Base-by-base conservation (phyloP, 2,888 invertebrate genomes). In the Amiota communis region DNA sequence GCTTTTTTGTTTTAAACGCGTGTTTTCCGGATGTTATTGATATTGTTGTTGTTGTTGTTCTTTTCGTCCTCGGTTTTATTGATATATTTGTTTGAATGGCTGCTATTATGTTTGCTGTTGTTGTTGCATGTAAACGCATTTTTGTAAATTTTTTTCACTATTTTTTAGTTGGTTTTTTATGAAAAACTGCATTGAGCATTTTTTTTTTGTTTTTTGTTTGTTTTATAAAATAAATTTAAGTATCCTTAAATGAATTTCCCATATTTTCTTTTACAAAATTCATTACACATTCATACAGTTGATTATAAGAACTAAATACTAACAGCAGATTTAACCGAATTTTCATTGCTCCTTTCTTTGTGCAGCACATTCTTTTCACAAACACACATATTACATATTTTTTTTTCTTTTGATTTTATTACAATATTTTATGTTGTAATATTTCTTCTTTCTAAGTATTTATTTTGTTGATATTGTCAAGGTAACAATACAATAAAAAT, bases 401-500 rank as follows among this genome's bases (percentile, higher is more conserved):
- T 56, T 64, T 67, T 53, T 53, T 15, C n/a, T 53, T n/a, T 53
- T 53, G n/a, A 15, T 53, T 2, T 53, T 53, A 15, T 12, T 13
- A n/a, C 15, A 12, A n/a, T 53, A 8, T 10, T 10, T 59, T 59
- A 20, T n/a, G 3, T 57, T 57, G 17, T 59, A 20, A 20, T 59
- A 20, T n/a, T n/a, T n/a, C 23, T 23, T 1, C 1, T 59, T 59
- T 17, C 20, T 2, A 53, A 53, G 15, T 59, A 59, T 20, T 76
- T 79, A 77, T 78, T 80, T 79, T 69, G 74, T 78, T 79, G 77
- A 79, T 79, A 81, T 81, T 72, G 56, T 76, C 75, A 80, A 67
- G 77, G 78, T 75, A 81, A 81, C 81, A 67, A 53, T 8, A 48
- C 70, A 20, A 12, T 11, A 56, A 61, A 1, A 61, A 59, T 17